Conservation (phyloP, 2,888 invertebrate species). For the Chorisops tibialis region DNA sequence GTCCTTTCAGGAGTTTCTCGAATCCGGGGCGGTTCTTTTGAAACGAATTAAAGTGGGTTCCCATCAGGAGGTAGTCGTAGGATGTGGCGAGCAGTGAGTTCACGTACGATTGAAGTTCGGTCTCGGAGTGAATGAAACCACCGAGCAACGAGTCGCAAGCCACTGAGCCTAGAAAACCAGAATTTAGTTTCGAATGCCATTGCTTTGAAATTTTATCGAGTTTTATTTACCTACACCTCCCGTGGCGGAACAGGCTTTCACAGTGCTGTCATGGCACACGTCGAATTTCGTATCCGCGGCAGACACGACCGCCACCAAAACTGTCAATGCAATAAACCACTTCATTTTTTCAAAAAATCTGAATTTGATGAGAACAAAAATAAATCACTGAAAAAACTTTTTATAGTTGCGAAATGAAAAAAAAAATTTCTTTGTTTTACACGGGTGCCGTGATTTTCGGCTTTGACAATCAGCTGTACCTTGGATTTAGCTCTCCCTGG, state of each 20-base stretch:
- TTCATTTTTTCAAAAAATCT: slow-evolving; percentile 13
- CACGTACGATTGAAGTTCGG: slow-evolving; percentile 45
- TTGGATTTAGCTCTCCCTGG: slow-evolving; percentile 25
- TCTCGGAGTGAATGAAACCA: slow-evolving; percentile 42
- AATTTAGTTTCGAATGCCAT: too few species aligned
- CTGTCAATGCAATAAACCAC: not conserved
- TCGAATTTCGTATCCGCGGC: slow-evolving; percentile 49
- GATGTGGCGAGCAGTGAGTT: slow-evolving; percentile 69
- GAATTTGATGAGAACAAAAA: not conserved
- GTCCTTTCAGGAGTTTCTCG: slow-evolving; percentile 66
- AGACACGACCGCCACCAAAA: not conserved
- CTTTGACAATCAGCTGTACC: slow-evolving; percentile 9
- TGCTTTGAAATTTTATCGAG: too few species aligned
- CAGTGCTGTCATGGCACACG: slow-evolving; percentile 62
- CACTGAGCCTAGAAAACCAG: slow-evolving; percentile 15
- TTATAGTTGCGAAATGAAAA: not conserved
- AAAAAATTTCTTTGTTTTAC: not conserved
- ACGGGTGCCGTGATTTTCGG: not conserved
- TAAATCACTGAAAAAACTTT: not conserved
- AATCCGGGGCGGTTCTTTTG: slow-evolving; percentile 74
- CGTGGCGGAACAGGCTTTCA: slow-evolving; percentile 57
- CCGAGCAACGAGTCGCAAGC: slow-evolving; percentile 31
- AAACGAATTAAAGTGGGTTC: slow-evolving; percentile 74
- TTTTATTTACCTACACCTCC: slow-evolving; percentile 50
- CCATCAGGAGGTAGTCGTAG: slow-evolving; percentile 70